Conservation (phyloP, 37 sponge, comb jelly and placozoan species). For the Axinella damicornis region DNA sequence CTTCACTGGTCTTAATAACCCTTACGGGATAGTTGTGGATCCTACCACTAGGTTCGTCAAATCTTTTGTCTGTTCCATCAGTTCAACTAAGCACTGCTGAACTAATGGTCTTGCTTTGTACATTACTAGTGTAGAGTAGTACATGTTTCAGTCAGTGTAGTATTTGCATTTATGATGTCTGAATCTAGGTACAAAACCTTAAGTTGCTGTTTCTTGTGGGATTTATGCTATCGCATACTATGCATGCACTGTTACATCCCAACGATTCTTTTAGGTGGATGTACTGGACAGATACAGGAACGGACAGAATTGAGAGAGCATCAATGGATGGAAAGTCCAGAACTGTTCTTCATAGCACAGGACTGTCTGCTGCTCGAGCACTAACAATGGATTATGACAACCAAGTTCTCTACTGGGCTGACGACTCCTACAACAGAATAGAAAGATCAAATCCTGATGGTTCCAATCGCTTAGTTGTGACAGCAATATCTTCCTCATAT, state of each 20-base stretch:
- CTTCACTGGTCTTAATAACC: neutral
- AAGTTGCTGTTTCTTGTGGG: too few relatives aligned
- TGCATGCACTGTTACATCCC: too few relatives aligned
- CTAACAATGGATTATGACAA: conserved; percentile 67
- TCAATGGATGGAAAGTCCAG: conserved; percentile 56
- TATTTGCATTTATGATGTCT: too few relatives aligned
- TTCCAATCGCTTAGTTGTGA: conserved; percentile 6
- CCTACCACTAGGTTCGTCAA: conserved; percentile 31
- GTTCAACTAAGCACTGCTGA: too few relatives aligned
- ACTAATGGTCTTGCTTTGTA: too few relatives aligned
- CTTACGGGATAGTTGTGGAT: conserved; percentile 37
- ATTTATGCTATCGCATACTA: too few relatives aligned
- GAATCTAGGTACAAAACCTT: too few relatives aligned
- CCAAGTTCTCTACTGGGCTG: conserved; percentile 85
- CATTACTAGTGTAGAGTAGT: neutral
- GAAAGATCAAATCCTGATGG: conserved; percentile 69
- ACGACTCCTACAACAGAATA: conserved; percentile 44
- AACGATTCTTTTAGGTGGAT: conserved; percentile 40
- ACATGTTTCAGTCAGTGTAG: neutral
- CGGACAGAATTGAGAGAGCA: conserved; percentile 21
- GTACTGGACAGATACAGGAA: conserved; percentile 84
- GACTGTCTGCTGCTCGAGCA: conserved; percentile 59
- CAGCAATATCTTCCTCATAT: neutral
- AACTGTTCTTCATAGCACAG: conserved; percentile 14
- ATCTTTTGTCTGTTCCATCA: too few relatives aligned